These are phyloP conservation scores for Cassiopea andromeda DNA, from an alignment of 30 jellyfish, hydroid and myxozoan genomes.

Conservation along the genomic window DNA sequence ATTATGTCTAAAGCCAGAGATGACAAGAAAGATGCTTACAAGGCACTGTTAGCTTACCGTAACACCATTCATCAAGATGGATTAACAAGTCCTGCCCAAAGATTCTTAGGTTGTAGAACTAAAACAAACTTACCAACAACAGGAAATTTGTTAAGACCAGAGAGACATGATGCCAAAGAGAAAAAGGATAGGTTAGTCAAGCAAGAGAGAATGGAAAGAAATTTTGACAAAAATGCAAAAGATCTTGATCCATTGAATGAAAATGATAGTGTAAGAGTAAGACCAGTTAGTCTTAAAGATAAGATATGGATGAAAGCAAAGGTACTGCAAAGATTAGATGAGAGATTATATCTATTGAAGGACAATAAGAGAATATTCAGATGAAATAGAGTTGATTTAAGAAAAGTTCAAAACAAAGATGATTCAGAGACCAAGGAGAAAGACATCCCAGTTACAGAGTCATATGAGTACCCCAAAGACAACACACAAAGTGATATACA, in stretches of 20 bases:
- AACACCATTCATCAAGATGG: constrained; percentile 38
- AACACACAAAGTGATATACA: constrained; percentile 28
- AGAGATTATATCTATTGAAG: constrained; percentile 37
- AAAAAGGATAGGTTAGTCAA: constrained; percentile 20
- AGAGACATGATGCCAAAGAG: constrained; percentile 40
- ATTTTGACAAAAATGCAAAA: constrained; percentile 25
- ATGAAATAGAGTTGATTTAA: constrained; percentile 51
- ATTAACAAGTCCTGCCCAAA: constrained; percentile 52
- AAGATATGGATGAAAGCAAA: constrained; percentile 40
- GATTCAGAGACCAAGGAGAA: constrained; percentile 20
- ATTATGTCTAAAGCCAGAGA: constrained; percentile 50
- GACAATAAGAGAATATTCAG: constrained; percentile 44
- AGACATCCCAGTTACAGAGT: constrained; percentile 48
- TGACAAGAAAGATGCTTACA: constrained; percentile 59
- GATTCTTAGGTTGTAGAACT: constrained; percentile 48
- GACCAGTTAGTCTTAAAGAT: constrained; percentile 31
- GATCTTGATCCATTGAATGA: constrained; percentile 4
- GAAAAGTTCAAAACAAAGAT: constrained; percentile 44
- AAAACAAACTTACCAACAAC: constrained; percentile 56
- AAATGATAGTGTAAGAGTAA: constrained; percentile 19
- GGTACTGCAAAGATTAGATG: constrained; percentile 24
- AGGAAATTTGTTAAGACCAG: constrained; percentile 55
- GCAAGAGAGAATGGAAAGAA: constrained; percentile 37
- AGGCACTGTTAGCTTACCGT: constrained; percentile 59
- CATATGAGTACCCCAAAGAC: constrained; percentile 10